Evolutionary conservation across 1,140 invertebrate genomes (phyloP), one percentile per base, ranked within the genome.

Genomic region (Anthonomus grandis): DNA sequence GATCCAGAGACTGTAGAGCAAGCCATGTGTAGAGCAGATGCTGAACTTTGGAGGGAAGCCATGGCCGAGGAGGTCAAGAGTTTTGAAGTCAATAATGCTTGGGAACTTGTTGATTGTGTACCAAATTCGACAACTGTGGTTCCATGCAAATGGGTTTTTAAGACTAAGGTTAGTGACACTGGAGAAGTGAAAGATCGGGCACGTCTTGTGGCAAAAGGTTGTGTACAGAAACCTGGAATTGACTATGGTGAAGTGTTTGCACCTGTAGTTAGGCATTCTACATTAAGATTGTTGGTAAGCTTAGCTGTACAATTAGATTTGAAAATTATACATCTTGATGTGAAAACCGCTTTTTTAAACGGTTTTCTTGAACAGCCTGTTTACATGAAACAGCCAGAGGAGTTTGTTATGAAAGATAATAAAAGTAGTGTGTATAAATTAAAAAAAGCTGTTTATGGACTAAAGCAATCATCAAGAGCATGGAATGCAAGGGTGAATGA

Each of bases 301-400:
- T 54, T 69, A 39, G 46, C 68, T 24, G 60, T 63, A 22, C 49
- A 64, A 19, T 63, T 65, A 53, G 51, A 61, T 45, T 51, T 68
- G 49, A 52, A 57, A 9, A 60, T 68, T 5, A 42, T 13, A 2
- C 65, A 73, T 53, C 56, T 72, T 25, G 71, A 74, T 64, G 68
- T 75, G 13, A 60, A 56, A 15, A 75, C 73, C n/a, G 74, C 71
- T 9, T 76, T 70, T 57, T 59, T 75, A 17, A 66, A 74, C 59
- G 66, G 67, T 10, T 45, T 57, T 13, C 53, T 76, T 34, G 42
- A 66, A 18, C n/a, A n/a, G n/a, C n/a, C n/a, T n/a, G n/a, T n/a
- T n/a, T n/a, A n/a, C n/a, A n/a, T n/a, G n/a, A n/a, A 67, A 74
- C 62, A 63, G 55, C 60, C 69, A 25, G 53, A 64, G 38, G 60